These are phyloP conservation scores for Drosophila sechellia DNA, from an alignment of 1,140 invertebrate genomes.

Conservation along the genomic window DNA sequence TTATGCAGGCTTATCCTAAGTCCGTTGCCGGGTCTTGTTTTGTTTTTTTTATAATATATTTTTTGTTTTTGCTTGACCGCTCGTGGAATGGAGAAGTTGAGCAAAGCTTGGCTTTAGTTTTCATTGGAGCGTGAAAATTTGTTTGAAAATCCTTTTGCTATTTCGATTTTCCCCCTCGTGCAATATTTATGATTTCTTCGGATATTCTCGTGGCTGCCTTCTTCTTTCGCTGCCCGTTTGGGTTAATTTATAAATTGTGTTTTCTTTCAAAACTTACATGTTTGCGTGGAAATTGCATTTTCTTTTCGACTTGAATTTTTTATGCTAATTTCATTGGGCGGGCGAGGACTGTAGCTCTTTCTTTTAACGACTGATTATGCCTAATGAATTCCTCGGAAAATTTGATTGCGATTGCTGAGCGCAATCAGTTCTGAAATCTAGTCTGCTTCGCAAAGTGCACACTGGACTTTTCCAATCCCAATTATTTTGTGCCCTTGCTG, in stretches of 20 bases:
- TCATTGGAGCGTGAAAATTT: conserved; percentile 70
- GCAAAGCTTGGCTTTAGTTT: conserved; percentile 50
- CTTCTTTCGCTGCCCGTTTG: conserved; percentile 3
- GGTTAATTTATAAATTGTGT: conserved; percentile 78
- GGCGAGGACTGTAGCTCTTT: conserved; percentile 1
- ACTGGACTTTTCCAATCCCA: no score
- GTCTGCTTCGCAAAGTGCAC: no score
- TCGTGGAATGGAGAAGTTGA: background rate
- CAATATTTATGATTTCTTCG: conserved; percentile 73
- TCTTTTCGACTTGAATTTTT: conserved; percentile 12
- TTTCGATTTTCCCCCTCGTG: conserved; percentile 38
- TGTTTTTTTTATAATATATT: conserved; percentile 49
- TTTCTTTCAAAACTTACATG: conserved; percentile 52
- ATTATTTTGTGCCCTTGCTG: conserved; percentile 9
- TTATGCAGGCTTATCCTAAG: conserved; percentile 79
- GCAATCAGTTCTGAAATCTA: conserved; percentile 10
- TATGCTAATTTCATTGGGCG: conserved; percentile 34
- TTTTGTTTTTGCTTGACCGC: conserved; percentile 30
- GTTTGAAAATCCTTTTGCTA: conserved; percentile 71
- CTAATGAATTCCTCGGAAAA: conserved; percentile 27
- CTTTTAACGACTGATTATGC: conserved; percentile 7
- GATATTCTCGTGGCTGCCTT: conserved; percentile 19
- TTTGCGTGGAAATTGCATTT: conserved; percentile 54
- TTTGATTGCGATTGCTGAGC: conserved; percentile 20
- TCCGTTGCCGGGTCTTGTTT: conserved; percentile 42